Percentiles rank a stretch among this genome's conserved stretches.
phyloP scores from a whole-genome alignment of 2,113 vertebrate species.

The Falcunculus frontatus region DNA sequence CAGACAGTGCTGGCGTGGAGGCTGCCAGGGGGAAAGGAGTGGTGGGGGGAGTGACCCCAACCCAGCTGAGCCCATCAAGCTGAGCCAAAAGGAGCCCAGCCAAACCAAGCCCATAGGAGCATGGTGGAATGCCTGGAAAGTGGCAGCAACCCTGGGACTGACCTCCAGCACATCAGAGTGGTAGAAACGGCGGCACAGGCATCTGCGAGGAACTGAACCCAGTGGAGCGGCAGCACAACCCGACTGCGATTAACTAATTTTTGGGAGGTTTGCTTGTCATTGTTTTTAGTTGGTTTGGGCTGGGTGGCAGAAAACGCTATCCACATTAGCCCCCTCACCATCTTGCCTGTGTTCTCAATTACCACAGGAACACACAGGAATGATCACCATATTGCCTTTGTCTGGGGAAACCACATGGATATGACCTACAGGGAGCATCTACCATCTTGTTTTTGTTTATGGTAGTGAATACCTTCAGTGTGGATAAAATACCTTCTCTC shows the following conservation, averaged over 20 bases:
- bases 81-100: not conserved
- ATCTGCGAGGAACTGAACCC: not conserved
- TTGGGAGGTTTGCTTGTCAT: not conserved
- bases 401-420: not conserved
- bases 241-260: fast-evolving
- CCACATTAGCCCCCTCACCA: not conserved
- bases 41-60: not conserved
- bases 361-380: not conserved
- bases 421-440: fast-evolving
- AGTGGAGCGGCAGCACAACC: not conserved
- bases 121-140: fast-evolving
- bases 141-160: too few species aligned
- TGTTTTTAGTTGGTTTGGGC: not conserved
- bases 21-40: not conserved
- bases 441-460: not conserved
- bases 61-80: not conserved
- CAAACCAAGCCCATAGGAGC: not conserved
- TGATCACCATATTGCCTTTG: not conserved
- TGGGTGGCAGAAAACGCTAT: not conserved
- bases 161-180: not conserved
- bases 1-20: not conserved
- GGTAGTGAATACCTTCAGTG: not conserved
- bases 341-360: not conserved
- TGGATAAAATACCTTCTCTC: not conserved
- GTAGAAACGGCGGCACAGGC: not conserved